phyloP scores from a whole-genome alignment of 2,113 vertebrate species.

The Lepus americanus region DNA sequence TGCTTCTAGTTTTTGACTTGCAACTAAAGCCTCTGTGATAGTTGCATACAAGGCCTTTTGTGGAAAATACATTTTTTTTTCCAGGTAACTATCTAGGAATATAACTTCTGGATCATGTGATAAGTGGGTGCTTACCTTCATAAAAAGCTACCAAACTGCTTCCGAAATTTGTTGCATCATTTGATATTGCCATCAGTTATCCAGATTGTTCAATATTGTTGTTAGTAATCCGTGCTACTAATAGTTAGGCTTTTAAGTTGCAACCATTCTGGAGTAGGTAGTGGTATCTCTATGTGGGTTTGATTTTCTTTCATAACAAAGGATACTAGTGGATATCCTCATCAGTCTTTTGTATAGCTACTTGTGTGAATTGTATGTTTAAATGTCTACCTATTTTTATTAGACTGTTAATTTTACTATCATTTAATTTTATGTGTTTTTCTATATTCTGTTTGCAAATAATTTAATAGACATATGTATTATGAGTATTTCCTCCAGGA shows the following conservation, averaged over 20 bases:
- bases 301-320: slow-evolving; percentile 21
- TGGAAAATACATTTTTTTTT: background rate
- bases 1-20: background rate
- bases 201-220: background rate
- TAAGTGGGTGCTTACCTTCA: background rate
- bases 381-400: slow-evolving; percentile 15
- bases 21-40: background rate
- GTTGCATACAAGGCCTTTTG: background rate
- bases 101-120: background rate
- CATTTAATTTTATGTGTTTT: slow-evolving; percentile 32
- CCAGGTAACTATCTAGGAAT: background rate
- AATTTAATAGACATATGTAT: background rate
- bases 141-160: background rate
- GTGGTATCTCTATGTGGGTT: background rate
- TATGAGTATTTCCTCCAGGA: background rate
- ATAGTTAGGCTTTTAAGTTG: background rate
- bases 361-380: slow-evolving; percentile 7
- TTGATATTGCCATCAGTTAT: background rate
- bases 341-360: background rate
- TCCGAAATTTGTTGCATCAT: background rate
- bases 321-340: slow-evolving; percentile 14
- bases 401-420: background rate
- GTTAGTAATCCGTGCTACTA: background rate
- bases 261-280: background rate
- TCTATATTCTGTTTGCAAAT: background rate